Percentiles rank a stretch among this genome's conserved stretches.
These are phyloP conservation scores for Tretioscincus oriximinensis DNA, from an alignment of 2,113 vertebrate species.

Conservation along the genomic window DNA sequence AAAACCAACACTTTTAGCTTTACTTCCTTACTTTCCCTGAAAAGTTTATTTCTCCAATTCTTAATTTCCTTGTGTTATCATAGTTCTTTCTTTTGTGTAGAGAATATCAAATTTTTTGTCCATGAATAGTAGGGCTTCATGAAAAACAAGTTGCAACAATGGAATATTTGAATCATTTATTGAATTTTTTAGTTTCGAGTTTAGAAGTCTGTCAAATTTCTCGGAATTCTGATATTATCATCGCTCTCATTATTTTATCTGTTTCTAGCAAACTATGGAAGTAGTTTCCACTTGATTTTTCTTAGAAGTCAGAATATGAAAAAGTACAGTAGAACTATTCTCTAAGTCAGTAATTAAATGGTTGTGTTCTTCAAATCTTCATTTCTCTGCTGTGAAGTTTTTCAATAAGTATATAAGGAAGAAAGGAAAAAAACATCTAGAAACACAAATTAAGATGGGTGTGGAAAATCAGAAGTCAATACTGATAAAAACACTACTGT, in stretches of 20 bases:
- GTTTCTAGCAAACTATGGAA: background rate
- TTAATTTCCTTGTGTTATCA: background rate
- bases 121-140: background rate
- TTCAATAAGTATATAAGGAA: background rate
- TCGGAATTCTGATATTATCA: background rate
- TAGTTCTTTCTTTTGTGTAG: background rate
- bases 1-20: background rate
- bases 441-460: background rate
- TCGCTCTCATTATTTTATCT: background rate
- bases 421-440: background rate
- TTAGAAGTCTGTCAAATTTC: background rate
- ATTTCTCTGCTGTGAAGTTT: background rate
- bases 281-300: background rate
- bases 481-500: background rate
- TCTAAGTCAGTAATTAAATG: background rate
- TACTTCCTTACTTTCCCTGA: background rate
- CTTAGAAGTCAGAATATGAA: background rate
- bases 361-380: background rate
- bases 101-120: background rate
- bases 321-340: background rate
- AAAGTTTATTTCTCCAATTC: background rate
- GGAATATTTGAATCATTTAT: background rate
- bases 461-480: background rate
- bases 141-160: background rate
- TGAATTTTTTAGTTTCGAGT: background rate